Conservation (phyloP, 2,113 vertebrate genomes). For the Muscicapa adusta region DNA sequence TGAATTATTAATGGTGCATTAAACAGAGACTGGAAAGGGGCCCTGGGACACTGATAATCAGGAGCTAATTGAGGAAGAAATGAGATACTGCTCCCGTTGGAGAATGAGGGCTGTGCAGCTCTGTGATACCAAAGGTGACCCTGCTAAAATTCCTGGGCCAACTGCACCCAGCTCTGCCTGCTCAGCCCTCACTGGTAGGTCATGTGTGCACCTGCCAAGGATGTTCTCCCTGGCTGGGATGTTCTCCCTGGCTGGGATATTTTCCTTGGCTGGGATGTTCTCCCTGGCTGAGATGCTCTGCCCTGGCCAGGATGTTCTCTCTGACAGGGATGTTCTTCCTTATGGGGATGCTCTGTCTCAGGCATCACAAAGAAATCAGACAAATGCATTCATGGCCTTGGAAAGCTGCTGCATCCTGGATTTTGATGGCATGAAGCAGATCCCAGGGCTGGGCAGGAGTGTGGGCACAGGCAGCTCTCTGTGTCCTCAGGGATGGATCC, state of each 20-base stretch:
- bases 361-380: background rate
- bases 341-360: background rate
- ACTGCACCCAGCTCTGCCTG: background rate
- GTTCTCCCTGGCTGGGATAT: background rate
- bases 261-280: background rate
- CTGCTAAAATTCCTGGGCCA: background rate
- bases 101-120: background rate
- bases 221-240: background rate
- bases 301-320: background rate
- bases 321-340: background rate
- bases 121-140: conserved; percentile 61
- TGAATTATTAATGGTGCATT: conserved; percentile 73
- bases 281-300: background rate
- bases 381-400: background rate
- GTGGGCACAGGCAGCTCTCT: background rate
- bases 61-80: conserved; percentile 72
- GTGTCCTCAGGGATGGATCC: background rate
- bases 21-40: conserved; percentile 61
- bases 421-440: background rate
- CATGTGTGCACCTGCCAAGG: background rate
- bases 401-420: background rate
- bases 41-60: conserved; percentile 70
- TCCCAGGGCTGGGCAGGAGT: accelerated
- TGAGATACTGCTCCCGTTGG: conserved; percentile 52
- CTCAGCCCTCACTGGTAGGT: accelerated